Conservation (phyloP, 1,140 invertebrate genomes). For the Anoplolepis gracilipes region DNA sequence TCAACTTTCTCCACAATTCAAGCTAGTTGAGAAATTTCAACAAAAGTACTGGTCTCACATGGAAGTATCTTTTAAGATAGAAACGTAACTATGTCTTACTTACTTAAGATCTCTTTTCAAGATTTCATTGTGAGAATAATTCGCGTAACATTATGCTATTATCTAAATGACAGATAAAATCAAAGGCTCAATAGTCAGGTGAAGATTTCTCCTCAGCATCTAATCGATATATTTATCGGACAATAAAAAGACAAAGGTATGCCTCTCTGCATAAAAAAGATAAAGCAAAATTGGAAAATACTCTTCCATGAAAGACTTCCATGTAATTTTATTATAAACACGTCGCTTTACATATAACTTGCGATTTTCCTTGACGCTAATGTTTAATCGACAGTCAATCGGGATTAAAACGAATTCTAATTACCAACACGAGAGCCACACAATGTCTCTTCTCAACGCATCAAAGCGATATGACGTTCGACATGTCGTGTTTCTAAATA, state of each 20-base stretch:
- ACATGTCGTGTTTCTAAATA: neutral
- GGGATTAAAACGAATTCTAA: neutral
- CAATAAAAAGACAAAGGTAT: neutral
- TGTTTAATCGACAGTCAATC: slow-evolving; percentile 1
- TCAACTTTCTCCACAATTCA: slow-evolving; percentile 11
- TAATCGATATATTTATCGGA: neutral
- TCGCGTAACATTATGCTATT: neutral
- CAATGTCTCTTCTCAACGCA: slow-evolving; percentile 2
- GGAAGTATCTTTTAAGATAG: slow-evolving; percentile 4
- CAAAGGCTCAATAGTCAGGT: neutral
- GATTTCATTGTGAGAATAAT: neutral
- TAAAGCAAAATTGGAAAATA: neutral
- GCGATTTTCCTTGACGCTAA: neutral
- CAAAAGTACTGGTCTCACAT: neutral
- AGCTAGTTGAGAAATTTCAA: slow-evolving; percentile 38
- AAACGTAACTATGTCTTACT: neutral
- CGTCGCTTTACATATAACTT: too few species aligned
- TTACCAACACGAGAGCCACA: neutral
- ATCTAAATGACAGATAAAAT: neutral
- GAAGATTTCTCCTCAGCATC: neutral
- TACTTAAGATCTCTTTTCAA: neutral
- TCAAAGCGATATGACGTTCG: slow-evolving; percentile 6
- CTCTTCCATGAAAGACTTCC: neutral
- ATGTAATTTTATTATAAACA: neutral
- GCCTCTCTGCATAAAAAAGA: neutral